A percentile compares a stretch with the other conserved stretches of the same genome.
phyloP scores from a whole-genome alignment of 2,888 invertebrate species.

The Dione vanillae region DNA sequence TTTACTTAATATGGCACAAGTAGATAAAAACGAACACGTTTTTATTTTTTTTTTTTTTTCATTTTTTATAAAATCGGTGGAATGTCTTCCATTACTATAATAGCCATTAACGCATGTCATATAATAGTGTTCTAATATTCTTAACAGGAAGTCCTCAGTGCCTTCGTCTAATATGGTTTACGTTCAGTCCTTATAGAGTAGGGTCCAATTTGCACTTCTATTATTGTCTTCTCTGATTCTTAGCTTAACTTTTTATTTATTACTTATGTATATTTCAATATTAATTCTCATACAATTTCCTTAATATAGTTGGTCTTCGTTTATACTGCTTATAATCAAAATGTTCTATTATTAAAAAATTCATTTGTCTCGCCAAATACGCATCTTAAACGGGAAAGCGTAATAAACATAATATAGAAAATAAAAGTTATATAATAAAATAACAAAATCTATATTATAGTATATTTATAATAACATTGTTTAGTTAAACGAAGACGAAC shows the following conservation, averaged over 20 bases:
- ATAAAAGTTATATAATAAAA: too few species aligned
- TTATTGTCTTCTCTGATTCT: not conserved
- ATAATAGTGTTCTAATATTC: conserved; percentile 4
- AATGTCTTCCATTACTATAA: not conserved
- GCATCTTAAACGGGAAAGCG: too few species aligned
- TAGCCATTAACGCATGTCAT: not conserved
- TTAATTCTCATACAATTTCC: too few species aligned
- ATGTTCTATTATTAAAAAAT: too few species aligned
- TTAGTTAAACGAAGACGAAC: too few species aligned
- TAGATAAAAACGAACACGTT: not conserved
- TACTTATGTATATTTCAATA: too few species aligned
- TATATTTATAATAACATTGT: too few species aligned
- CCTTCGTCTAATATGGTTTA: conserved; percentile 23
- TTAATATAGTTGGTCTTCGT: too few species aligned
- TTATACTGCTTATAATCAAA: not conserved
- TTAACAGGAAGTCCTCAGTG: conserved; percentile 20
- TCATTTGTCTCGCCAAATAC: too few species aligned
- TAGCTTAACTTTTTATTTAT: not conserved
- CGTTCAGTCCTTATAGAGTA: conserved; percentile 28
- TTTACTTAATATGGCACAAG: not conserved
- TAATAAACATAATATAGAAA: too few species aligned
- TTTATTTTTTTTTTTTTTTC: not conserved
- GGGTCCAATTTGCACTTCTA: conserved; percentile 1
- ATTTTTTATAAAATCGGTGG: conserved; percentile 1
- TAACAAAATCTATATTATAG: too few species aligned